Conservation (phyloP, 1,140 invertebrate species). For the Lysiphlebus fabarum region DNA sequence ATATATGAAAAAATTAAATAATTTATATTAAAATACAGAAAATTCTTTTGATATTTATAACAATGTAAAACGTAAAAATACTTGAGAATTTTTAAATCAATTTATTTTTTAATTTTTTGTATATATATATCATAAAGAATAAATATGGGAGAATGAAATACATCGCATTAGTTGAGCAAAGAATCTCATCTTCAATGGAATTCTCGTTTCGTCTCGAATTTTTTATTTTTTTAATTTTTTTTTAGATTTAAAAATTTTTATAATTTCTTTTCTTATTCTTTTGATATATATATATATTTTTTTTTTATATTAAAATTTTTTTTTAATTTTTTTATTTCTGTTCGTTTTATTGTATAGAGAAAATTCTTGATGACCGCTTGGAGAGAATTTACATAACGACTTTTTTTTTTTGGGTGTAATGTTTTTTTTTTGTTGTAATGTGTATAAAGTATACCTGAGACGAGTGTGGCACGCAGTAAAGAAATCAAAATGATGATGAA, state of each 20-base stretch:
- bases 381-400: constrained; percentile 50
- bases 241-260: not conserved
- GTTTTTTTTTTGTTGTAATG: constrained; percentile 35
- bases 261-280: constrained; percentile 2
- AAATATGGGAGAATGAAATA: too few species aligned
- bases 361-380: constrained; percentile 22
- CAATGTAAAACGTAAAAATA: too few species aligned
- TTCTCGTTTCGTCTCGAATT: not conserved
- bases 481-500: constrained; percentile 11
- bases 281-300: not conserved
- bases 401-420: constrained; percentile 40
- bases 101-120: too few species aligned
- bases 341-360: too few species aligned
- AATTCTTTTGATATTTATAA: too few species aligned
- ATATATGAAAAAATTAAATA: too few species aligned
- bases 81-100: constrained; percentile 37
- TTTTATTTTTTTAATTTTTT: constrained; percentile 7
- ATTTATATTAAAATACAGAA: too few species aligned
- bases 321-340: too few species aligned
- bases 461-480: constrained; percentile 18
- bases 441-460: constrained; percentile 9
- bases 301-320: too few species aligned
- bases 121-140: too few species aligned
- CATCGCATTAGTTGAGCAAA: too few species aligned
- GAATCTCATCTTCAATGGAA: not conserved